These are phyloP conservation scores for Latheticus oryzae DNA, from an alignment of 2,888 invertebrate genomes.

Conservation along the genomic window DNA sequence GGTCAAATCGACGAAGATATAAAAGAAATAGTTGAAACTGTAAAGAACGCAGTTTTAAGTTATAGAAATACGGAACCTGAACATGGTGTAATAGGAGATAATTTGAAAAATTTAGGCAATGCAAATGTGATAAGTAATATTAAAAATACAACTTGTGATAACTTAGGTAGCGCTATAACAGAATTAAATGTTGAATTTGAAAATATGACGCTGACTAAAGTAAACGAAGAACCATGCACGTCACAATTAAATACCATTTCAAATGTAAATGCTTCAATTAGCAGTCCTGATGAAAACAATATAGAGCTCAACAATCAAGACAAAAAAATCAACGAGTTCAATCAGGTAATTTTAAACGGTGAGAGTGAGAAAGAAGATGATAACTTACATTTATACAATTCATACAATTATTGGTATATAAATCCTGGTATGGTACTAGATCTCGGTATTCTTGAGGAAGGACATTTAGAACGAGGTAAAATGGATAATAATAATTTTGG, in stretches of 20 bases:
- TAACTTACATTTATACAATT: constrained; percentile 67
- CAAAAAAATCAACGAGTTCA: constrained; percentile 26
- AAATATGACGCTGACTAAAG: constrained; percentile 28
- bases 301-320: constrained; percentile 4
- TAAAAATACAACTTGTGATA: constrained; percentile 46
- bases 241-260: constrained; percentile 5
- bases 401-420: constrained; percentile 70
- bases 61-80: constrained; percentile 43
- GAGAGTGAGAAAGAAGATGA: constrained; percentile 54
- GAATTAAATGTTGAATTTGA: constrained; percentile 44
- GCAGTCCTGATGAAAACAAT: constrained; percentile 2
- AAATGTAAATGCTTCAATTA: neutral
- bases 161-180: constrained; percentile 42
- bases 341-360: constrained; percentile 49
- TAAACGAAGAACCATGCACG: constrained; percentile 31
- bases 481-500: constrained; percentile 36
- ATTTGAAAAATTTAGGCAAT: constrained; percentile 38
- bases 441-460: constrained; percentile 61
- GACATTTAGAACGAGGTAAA: constrained; percentile 34
- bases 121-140: constrained; percentile 47
- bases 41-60: constrained; percentile 49
- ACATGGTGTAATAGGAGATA: constrained; percentile 38
- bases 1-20: constrained; percentile 47
- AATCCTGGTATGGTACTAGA: constrained; percentile 68
- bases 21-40: constrained; percentile 52